Percentiles rank a stretch among this genome's conserved stretches.
phyloP scores from a whole-genome alignment of 2,113 vertebrate species.

The Brienomyrus brachyistius region DNA sequence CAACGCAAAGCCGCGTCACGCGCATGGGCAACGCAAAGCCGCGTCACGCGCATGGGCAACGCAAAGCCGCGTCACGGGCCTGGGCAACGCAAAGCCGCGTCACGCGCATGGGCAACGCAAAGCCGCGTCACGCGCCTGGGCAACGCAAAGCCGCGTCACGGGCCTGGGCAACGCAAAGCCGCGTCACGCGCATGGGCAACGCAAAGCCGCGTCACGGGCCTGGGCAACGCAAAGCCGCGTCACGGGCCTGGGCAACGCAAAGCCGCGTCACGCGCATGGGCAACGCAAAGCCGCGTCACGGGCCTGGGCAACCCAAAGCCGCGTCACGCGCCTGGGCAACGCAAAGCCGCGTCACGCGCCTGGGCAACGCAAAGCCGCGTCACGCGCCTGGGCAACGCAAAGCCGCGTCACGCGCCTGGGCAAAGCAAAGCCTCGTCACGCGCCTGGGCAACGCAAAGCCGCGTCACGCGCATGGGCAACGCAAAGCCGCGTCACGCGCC shows the following conservation, averaged over 20 bases:
- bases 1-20: too few species aligned
- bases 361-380: neutral
- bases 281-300: neutral
- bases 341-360: neutral
- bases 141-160: neutral
- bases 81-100: too few species aligned
- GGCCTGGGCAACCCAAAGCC: neutral
- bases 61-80: too few species aligned
- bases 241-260: neutral
- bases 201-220: neutral
- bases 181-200: neutral
- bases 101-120: neutral
- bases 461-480: neutral
- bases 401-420: neutral
- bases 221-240: neutral
- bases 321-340: neutral
- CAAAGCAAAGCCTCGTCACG: neutral
- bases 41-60: too few species aligned
- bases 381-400: neutral
- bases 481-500: too few species aligned
- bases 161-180: neutral
- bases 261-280: too few species aligned
- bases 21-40: too few species aligned
- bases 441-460: neutral
- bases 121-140: neutral